A percentile compares a stretch with the other conserved stretches of the same genome.
phyloP scores from a whole-genome alignment of 2,888 invertebrate species.

The Eupithecia vulgata region DNA sequence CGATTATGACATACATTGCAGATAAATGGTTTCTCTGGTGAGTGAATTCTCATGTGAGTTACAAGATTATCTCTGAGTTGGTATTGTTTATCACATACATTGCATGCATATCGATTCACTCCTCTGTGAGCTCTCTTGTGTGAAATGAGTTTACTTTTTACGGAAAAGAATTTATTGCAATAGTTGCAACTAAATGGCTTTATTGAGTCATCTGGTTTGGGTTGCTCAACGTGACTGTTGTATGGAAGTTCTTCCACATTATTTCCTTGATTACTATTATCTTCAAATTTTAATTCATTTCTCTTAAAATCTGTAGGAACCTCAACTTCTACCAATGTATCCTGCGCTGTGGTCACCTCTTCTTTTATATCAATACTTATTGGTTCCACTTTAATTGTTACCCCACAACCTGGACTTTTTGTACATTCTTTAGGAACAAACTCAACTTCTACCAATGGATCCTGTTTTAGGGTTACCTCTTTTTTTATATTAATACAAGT shows the following conservation, averaged over 20 bases:
- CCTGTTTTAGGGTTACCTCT: neutral
- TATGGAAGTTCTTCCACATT: neutral
- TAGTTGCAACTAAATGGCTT: neutral
- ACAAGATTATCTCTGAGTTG: neutral
- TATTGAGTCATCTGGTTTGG: neutral
- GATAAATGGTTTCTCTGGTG: neutral
- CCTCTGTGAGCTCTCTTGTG: neutral
- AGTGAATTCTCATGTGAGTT: neutral
- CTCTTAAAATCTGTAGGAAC: neutral
- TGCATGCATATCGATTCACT: neutral
- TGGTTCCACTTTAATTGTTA: neutral
- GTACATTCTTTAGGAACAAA: neutral
- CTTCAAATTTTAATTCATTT: neutral
- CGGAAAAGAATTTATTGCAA: neutral
- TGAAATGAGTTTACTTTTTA: slow-evolving; percentile 1
- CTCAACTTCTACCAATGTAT: neutral
- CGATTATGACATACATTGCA: neutral
- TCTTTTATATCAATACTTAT: neutral
- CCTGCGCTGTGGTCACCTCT: neutral
- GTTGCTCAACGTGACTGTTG: neutral
- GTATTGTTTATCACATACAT: neutral
- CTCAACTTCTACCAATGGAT: neutral
- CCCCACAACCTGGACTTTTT: neutral
- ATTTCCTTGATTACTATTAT: neutral
- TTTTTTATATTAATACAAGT: neutral